Conservation (phyloP, 2,888 invertebrate species). For the Drosophila hamatofila region DNA sequence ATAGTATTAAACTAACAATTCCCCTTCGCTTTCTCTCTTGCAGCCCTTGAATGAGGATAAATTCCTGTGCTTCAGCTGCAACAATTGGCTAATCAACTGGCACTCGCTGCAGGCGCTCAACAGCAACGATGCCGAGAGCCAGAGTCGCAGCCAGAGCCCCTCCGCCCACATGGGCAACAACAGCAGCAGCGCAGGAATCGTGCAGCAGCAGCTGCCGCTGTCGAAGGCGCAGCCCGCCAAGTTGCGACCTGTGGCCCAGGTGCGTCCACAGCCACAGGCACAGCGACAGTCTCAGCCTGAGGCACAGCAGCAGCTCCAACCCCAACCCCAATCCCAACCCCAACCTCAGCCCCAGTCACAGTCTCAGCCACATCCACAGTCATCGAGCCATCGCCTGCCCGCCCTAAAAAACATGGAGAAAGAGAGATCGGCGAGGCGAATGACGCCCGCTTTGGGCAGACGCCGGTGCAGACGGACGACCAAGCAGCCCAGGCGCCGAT, state of each 20-base stretch:
- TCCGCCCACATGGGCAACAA: slow-evolving; percentile 79
- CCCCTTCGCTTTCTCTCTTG: slow-evolving; percentile 21
- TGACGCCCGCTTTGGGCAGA: slow-evolving; percentile 27
- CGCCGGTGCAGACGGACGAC: slow-evolving; percentile 54
- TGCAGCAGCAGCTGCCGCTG: slow-evolving; percentile 66
- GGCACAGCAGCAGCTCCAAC: slow-evolving; percentile 17
- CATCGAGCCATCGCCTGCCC: slow-evolving; percentile 18
- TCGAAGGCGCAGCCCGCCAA: slow-evolving; percentile 47
- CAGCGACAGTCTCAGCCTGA: slow-evolving; percentile 36
- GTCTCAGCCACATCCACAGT: slow-evolving; percentile 12
- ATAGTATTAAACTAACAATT: not conserved
- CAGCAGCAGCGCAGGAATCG: slow-evolving; percentile 59
- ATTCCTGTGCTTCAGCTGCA: slow-evolving; percentile 85
- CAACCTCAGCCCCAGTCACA: slow-evolving; percentile 39
- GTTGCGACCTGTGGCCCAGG: slow-evolving; percentile 63
- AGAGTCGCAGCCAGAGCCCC: slow-evolving; percentile 76
- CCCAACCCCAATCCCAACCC: not conserved
- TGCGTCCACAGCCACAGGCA: slow-evolving; percentile 58
- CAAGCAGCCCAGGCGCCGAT: slow-evolving; percentile 23
- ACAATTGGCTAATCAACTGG: slow-evolving; percentile 85
- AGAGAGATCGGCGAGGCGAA: not conserved
- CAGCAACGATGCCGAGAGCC: slow-evolving; percentile 83
- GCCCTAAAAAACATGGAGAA: not conserved
- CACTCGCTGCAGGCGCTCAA: slow-evolving; percentile 84
- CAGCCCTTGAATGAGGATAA: slow-evolving; percentile 85